These are phyloP conservation scores for Dicerorhinus sumatrensis DNA, from an alignment of 2,113 vertebrate species.

Conservation along the genomic window DNA sequence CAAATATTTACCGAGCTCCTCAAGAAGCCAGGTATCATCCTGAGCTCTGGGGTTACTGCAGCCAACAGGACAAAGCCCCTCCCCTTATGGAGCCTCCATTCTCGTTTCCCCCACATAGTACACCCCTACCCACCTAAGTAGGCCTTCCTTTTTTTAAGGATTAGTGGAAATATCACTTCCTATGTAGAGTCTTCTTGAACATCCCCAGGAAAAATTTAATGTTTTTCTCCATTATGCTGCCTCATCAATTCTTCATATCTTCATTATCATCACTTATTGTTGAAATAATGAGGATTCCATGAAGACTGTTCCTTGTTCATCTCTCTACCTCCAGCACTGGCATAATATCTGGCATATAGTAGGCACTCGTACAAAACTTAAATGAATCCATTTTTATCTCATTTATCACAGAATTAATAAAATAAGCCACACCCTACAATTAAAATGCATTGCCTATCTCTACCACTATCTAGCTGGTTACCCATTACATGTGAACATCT, in stretches of 20 bases:
- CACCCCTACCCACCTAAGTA: neutral
- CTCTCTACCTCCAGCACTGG: neutral
- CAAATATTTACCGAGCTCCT: neutral
- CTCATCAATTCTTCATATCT: neutral
- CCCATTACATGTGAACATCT: neutral
- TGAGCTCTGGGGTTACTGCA: neutral
- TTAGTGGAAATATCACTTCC: neutral
- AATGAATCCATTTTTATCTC: conserved; percentile 13
- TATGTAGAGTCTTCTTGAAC: neutral
- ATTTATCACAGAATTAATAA: conserved; percentile 2
- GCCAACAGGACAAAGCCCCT: neutral
- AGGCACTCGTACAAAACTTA: neutral
- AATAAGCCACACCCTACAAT: neutral
- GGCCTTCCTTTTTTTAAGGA: neutral
- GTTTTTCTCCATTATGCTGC: neutral
- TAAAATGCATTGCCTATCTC: neutral
- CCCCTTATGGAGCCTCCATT: neutral
- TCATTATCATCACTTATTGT: neutral
- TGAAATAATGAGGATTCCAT: neutral
- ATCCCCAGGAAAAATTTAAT: neutral
- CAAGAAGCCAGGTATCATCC: neutral
- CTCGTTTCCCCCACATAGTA: accelerated
- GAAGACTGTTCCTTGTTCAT: neutral
- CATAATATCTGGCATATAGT: neutral
- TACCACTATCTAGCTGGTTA: neutral